Conservation (phyloP, 2,888 invertebrate species). For the Dysmachus trigonus region DNA sequence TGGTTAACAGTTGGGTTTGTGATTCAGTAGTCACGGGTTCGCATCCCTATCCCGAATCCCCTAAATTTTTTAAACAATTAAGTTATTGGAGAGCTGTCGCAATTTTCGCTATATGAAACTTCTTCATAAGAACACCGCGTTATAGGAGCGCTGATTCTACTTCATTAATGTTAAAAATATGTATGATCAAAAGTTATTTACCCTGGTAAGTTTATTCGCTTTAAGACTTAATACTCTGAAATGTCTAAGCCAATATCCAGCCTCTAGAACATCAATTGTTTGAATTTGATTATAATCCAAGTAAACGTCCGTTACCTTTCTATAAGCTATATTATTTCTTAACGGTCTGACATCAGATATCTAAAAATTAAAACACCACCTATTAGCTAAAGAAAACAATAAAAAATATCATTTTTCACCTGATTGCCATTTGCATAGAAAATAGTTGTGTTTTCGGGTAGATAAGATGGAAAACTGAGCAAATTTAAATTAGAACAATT, state of each 20-base stretch:
- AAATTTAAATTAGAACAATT: constrained; percentile 61
- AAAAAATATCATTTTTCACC: constrained; percentile 51
- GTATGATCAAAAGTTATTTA: constrained; percentile 58
- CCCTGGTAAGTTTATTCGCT: constrained; percentile 77
- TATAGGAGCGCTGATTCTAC: too few relatives aligned
- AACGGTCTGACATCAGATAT: constrained; percentile 75
- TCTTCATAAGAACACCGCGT: too few relatives aligned
- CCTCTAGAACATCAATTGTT: constrained; percentile 75
- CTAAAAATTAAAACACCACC: constrained; percentile 63
- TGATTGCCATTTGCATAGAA: constrained; percentile 60
- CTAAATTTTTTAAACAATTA: too few relatives aligned
- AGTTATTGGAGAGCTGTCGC: too few relatives aligned
- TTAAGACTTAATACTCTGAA: constrained; percentile 81
- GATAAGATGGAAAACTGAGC: constrained; percentile 57
- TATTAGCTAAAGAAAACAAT: not conserved
- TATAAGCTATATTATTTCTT: constrained; percentile 73
- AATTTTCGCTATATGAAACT: too few relatives aligned
- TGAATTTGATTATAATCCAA: constrained; percentile 79
- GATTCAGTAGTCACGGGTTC: too few relatives aligned
- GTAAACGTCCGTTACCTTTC: constrained; percentile 76
- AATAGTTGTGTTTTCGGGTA: constrained; percentile 62
- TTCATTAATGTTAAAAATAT: too few relatives aligned
- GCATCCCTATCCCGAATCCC: too few relatives aligned
- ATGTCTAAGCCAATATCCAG: constrained; percentile 79
- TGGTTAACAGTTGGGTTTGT: too few relatives aligned